Evolutionary conservation across 1,140 invertebrate genomes (phyloP), one percentile per base, ranked within the genome.

Genomic region (Anagrus nilaparvatae): DNA sequence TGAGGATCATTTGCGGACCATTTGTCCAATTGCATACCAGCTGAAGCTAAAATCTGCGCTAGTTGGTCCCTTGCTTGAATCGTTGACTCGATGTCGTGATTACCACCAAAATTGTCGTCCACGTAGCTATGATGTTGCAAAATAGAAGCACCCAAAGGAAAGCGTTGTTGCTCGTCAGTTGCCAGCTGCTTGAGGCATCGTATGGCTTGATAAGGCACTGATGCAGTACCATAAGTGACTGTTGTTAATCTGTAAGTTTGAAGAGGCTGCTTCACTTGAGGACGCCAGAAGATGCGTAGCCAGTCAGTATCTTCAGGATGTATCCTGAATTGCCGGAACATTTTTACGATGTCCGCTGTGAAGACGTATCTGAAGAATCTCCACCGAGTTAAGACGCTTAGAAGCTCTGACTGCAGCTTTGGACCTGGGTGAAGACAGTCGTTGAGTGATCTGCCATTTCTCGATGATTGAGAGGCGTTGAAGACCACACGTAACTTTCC

Each of bases 301-400:
- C 46, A 48, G 14, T 48, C 40, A 6, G 5, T 12, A 36, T 55
- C 41, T 9, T 44, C 28, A n/a, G 28, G 16, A 32, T 48, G 24
- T 3, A 61, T 37, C n/a, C 27, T n/a, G 9, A 59, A 48, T 24
- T 57, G 54, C 4, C 55, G 42, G 43, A 51, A 61, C 50, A 56
- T 56, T 29, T 55, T 54, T 2, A 24, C 29, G 28, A 59, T 54
- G 33, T 49, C 47, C 1, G 47, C 40, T 2, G 39, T 27, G 52
- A 54, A 28, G 46, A 43, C 33, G 37, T 44, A 21, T 8, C 4
- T 13, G 35, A 50, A 44, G 4, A 19, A 18, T 24, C 59, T 41
- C 41, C 58, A 63, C 1, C 48, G 31, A 3, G 51, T 23, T 0
- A 51, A 10, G 23, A 51, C 17, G 10, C 25, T 25, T n/a, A 23